Conservation (phyloP, 2,113 vertebrate genomes). For the Centropus bengalensis region DNA sequence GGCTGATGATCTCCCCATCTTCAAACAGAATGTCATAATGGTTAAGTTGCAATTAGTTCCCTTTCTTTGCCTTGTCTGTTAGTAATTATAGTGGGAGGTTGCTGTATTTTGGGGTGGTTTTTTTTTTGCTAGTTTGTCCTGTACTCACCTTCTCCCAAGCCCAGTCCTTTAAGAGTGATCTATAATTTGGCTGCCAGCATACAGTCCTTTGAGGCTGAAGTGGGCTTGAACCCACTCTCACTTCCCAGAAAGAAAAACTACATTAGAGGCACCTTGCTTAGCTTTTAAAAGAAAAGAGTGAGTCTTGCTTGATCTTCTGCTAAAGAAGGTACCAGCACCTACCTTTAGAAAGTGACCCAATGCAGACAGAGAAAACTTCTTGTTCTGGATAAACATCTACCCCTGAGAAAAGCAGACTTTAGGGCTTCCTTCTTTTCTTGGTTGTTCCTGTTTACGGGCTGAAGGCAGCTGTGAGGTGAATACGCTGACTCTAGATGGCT, state of each 20-base stretch:
- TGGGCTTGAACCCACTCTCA: not conserved
- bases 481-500: not conserved
- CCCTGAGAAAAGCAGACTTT: not conserved
- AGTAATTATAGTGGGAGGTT: not conserved
- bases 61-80: not conserved
- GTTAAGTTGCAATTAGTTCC: not conserved
- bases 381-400: not conserved
- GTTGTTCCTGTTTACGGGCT: not conserved
- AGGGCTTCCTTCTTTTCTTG: not conserved
- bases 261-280: not conserved
- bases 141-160: not conserved
- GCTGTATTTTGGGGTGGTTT: fast-evolving
- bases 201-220: not conserved
- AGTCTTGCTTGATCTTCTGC: not conserved
- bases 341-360: not conserved
- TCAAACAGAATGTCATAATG: not conserved
- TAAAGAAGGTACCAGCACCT: not conserved
- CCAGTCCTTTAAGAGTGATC: not conserved
- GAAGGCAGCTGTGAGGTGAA: not conserved
- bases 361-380: not conserved
- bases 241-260: not conserved
- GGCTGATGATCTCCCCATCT: not conserved
- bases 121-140: not conserved
- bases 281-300: not conserved
- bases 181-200: not conserved